phyloP scores from a whole-genome alignment of 2,113 vertebrate species.

The Strigops habroptila region DNA sequence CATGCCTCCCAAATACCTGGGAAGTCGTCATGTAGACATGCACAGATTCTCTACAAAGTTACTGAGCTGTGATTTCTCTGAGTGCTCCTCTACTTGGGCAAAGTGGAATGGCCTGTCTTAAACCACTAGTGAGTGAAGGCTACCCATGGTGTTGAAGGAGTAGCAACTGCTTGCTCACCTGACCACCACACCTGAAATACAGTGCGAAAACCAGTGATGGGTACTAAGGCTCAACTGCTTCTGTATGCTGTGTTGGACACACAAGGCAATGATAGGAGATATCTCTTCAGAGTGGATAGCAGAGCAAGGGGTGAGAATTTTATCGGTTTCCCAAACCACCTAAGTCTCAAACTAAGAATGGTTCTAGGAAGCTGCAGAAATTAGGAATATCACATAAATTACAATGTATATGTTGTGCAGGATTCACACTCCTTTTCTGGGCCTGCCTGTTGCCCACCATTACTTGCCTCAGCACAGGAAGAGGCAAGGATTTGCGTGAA shows the following conservation, averaged over 20 bases:
- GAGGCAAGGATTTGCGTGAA: background rate
- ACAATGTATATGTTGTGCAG: background rate
- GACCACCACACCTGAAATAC: background rate
- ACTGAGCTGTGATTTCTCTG: too few relatives aligned
- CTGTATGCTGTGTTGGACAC: background rate
- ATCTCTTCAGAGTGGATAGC: background rate
- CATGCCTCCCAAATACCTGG: background rate
- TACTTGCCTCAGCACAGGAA: background rate
- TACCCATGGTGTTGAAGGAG: background rate
- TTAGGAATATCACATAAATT: background rate
- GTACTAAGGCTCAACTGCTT: background rate
- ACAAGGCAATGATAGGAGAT: too few relatives aligned
- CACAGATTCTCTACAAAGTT: background rate
- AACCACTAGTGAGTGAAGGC: background rate
- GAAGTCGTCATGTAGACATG: accelerated
- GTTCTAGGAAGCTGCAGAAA: background rate
- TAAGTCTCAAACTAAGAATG: background rate
- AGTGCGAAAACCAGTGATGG: accelerated
- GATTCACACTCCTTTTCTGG: background rate
- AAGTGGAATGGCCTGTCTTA: background rate
- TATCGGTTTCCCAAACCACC: background rate
- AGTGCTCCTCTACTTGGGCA: background rate
- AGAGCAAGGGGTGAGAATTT: background rate
- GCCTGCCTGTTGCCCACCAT: accelerated
- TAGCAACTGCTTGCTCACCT: background rate